Percentiles rank a stretch among this genome's conserved stretches.
Evolutionary conservation across 2,113 vertebrate genomes (phyloP).

Genomic region (Salvelinus fontinalis): DNA sequence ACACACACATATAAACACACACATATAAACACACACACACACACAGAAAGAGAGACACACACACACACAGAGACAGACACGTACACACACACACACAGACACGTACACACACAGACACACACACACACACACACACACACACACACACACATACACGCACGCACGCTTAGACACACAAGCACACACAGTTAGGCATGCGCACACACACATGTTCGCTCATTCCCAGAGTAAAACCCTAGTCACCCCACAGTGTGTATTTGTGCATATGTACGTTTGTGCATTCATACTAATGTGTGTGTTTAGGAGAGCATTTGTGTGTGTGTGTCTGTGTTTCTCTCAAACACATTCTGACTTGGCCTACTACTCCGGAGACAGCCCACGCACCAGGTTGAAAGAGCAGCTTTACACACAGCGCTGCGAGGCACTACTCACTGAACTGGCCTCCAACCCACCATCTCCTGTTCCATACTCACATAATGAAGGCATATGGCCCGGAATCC

Average conservation of each 20-base stretch:
- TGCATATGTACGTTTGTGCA: neutral
- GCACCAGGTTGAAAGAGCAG: constrained; percentile 12
- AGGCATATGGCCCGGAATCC: neutral
- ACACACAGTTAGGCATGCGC: neutral
- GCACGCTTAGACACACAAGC: too few relatives aligned
- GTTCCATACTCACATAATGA: neutral
- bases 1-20: too few relatives aligned
- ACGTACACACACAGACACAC: too few relatives aligned
- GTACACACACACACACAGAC: neutral
- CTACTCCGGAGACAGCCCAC: too few relatives aligned
- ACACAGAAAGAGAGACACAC: neutral
- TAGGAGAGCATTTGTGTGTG: neutral
- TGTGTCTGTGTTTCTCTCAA: neutral
- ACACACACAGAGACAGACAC: constrained; percentile 3
- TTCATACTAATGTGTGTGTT: neutral
- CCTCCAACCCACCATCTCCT: neutral
- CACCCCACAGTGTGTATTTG: neutral
- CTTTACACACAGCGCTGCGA: constrained; percentile 6
- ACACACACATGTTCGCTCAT: constrained; percentile 12
- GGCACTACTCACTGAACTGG: neutral
- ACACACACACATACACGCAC: too few relatives aligned
- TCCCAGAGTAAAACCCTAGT: neutral
- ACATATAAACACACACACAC: too few relatives aligned
- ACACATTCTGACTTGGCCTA: constrained; percentile 7
- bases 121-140: neutral